These are phyloP conservation scores for Varanus komodoensis DNA, from an alignment of 2,113 vertebrate species.

Conservation along the genomic window DNA sequence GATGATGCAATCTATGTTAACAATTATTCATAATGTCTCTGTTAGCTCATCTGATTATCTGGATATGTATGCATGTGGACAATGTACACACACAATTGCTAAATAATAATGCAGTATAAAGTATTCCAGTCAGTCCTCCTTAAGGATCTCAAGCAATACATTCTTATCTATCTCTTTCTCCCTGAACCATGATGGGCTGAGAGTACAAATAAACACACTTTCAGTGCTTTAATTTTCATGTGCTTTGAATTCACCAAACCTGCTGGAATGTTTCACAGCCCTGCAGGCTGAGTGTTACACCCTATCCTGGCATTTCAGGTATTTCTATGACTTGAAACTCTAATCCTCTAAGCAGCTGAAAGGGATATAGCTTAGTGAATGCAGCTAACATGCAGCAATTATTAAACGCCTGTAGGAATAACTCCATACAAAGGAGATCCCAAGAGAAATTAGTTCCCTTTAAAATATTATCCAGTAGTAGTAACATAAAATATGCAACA, in stretches of 20 bases:
- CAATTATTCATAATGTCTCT: too few species aligned
- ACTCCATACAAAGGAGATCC: background rate
- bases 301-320: conserved; percentile 41
- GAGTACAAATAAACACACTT: background rate
- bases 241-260: conserved; percentile 20
- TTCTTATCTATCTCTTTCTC: background rate
- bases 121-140: background rate
- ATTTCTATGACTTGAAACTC: conserved; percentile 21
- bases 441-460: conserved; percentile 16
- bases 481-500: background rate
- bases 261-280: conserved; percentile 2
- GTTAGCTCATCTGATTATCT: background rate
- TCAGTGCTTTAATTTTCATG: conserved; percentile 14
- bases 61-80: background rate
- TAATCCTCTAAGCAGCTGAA: conserved; percentile 40
- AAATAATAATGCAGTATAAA: background rate
- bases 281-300: conserved; percentile 18
- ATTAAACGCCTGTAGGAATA: background rate
- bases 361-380: fast-evolving
- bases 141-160: background rate
- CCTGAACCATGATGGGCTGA: background rate
- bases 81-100: background rate
- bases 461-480: conserved; percentile 6
- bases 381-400: conserved; percentile 14
- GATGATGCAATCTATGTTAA: background rate